Base-by-base conservation (phyloP, 1,140 invertebrate species). In the Aculops lycopersici region DNA sequence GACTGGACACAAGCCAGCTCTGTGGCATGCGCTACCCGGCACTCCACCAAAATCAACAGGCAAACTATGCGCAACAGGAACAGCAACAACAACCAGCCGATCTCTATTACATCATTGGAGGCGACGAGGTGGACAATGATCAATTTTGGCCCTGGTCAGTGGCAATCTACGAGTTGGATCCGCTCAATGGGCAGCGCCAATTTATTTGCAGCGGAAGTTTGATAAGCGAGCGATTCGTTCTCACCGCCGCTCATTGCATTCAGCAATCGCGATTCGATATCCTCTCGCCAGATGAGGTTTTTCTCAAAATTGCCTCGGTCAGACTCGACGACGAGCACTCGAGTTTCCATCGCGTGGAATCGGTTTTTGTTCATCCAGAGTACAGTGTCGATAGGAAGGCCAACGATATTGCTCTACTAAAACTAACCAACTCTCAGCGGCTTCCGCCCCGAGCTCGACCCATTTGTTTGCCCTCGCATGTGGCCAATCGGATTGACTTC, bases 401-500 rank as follows among this genome's bases (percentile, higher is more conserved):
- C 36, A 51, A 51, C 35, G 50, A 51, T 37, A 48, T 51, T 20
- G 74, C 76, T 3, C 56, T 83, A 38, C 76, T 81, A 52, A 77
- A 81, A 0, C 62, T 79, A 5, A 68, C 84, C 50, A 74, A 76
- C 17, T 59, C 78, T 37, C 65, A 79, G 45, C 79, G 77, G 53
- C 73, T 74, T 1, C 48, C 47, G 17, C 43, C 49, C 58, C 72
- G n/a, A 56, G 79, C 84, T 47, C 80, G 78, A 73, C 80, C 80
- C 1, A 59, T 84, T 19, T 73, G 74, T 51, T 54, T 83, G 36
- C 68, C 69, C 2, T 60, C 43, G 1, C 40, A 40, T 43, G 21
- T 38, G 5, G 35, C 17, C 3, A 31, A 31, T 3, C 17, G 36
- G 8, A 15, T 43, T 2, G 20, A 37, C 36, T 4, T 24, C 21